Evolutionary conservation across 2,797 vertebrate species (phyloP).

Genomic region (Parambassis ranga): DNA sequence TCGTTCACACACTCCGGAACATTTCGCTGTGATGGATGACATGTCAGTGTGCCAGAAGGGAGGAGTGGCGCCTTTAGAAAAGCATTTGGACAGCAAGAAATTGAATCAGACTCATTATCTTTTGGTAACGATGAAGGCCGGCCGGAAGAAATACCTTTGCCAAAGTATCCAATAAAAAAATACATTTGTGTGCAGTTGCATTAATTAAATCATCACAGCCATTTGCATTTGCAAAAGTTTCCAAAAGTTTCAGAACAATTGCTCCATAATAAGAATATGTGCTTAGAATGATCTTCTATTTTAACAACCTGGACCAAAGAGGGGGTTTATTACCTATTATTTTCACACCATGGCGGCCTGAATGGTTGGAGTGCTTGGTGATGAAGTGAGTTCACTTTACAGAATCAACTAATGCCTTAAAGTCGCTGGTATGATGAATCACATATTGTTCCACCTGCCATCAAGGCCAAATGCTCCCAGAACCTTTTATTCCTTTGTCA

Average conservation of each 20-base stretch:
- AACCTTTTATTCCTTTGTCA: neutral
- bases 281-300: too few relatives aligned
- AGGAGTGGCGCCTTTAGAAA: neutral
- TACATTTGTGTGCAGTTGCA: neutral
- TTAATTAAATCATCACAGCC: neutral
- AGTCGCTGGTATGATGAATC: neutral
- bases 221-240: too few relatives aligned
- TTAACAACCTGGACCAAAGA: too few relatives aligned
- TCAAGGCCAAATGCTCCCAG: neutral
- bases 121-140: neutral
- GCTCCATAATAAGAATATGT: too few relatives aligned
- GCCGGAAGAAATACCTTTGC: constrained; percentile 1
- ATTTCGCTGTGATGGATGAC: neutral
- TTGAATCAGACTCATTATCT: neutral
- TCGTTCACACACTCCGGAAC: neutral
- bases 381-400: neutral
- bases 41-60: neutral
- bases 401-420: neutral
- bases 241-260: too few relatives aligned
- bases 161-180: neutral
- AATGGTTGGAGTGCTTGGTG: too few relatives aligned
- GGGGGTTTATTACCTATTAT: too few relatives aligned
- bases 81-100: neutral
- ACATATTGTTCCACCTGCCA: neutral
- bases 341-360: too few relatives aligned